These are phyloP conservation scores for Zaprionus bogoriensis DNA, from an alignment of 2,888 invertebrate species.

Conservation along the genomic window DNA sequence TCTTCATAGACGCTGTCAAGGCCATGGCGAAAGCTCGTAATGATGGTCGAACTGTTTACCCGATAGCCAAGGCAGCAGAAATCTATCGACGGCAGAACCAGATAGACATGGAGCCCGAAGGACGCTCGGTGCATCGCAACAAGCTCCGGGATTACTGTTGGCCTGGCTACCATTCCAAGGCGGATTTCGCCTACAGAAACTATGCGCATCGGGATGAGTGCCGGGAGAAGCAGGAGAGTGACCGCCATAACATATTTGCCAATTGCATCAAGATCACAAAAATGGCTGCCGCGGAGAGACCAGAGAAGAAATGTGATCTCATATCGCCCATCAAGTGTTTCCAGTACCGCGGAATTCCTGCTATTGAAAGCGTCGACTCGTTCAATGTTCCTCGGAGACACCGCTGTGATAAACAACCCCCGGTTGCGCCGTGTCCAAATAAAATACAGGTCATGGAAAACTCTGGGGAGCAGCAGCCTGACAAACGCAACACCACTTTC, in stretches of 20 bases:
- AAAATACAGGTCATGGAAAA: conserved; percentile 2
- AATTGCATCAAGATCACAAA: conserved; percentile 52
- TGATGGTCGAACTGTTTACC: conserved; percentile 75
- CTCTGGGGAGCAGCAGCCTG: background rate
- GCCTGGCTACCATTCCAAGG: conserved; percentile 57
- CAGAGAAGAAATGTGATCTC: conserved; percentile 29
- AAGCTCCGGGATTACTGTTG: conserved; percentile 53
- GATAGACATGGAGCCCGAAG: conserved; percentile 30
- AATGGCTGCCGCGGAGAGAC: conserved; percentile 49
- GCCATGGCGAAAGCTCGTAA: conserved; percentile 71
- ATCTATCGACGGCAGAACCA: conserved; percentile 69
- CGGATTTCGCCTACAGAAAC: conserved; percentile 51
- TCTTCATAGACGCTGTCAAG: conserved; percentile 74
- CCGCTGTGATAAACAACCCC: background rate
- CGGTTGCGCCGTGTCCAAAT: background rate
- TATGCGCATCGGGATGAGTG: conserved; percentile 56
- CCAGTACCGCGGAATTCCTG: conserved; percentile 38
- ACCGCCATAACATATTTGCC: conserved; percentile 39
- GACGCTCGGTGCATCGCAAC: conserved; percentile 29
- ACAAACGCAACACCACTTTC: background rate
- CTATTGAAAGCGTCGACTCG: conserved; percentile 21
- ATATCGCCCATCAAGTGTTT: conserved; percentile 27
- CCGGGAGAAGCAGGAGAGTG: conserved; percentile 28
- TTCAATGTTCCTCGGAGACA: conserved; percentile 26
- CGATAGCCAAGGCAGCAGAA: conserved; percentile 74